phyloP scores from a whole-genome alignment of 2,797 vertebrate species.

The Cichlasoma orientale region DNA sequence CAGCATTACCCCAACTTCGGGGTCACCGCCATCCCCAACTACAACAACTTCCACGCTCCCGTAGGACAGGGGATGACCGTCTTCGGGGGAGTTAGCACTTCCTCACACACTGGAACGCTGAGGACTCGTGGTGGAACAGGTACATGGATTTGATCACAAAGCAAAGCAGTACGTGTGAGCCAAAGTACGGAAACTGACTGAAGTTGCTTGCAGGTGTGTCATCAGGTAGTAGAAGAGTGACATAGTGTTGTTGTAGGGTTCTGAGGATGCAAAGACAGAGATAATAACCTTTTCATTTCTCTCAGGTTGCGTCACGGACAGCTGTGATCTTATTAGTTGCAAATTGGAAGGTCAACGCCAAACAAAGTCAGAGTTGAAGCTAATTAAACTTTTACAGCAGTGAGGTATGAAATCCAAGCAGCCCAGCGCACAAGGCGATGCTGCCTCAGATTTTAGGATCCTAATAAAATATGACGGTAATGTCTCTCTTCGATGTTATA shows the following conservation, averaged over 20 bases:
- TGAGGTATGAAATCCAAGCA: neutral
- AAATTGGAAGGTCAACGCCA: slow-evolving; percentile 12
- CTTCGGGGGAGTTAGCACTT: slow-evolving; percentile 92
- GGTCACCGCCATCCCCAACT: slow-evolving; percentile 93
- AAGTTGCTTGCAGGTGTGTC: neutral
- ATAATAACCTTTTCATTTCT: slow-evolving; percentile 1
- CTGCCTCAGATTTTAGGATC: neutral
- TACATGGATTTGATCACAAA: slow-evolving; percentile 55
- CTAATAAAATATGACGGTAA: neutral
- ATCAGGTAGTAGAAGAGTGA: neutral
- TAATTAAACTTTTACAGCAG: slow-evolving; percentile 4
- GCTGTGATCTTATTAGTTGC: slow-evolving; percentile 12
- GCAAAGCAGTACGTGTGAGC: neutral
- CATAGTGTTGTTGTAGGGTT: neutral
- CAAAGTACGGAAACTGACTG: neutral
- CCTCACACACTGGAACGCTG: slow-evolving; percentile 90
- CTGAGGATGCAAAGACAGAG: neutral
- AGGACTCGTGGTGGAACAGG: slow-evolving; percentile 91
- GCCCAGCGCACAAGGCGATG: neutral
- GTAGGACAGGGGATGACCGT: slow-evolving; percentile 90
- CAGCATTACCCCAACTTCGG: slow-evolving; percentile 92
- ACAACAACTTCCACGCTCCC: slow-evolving; percentile 93
- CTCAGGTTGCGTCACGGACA: neutral
- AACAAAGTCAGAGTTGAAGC: slow-evolving; percentile 10
- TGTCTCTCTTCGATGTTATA: neutral